These are phyloP conservation scores for Lophius piscatorius DNA, from an alignment of 2,113 vertebrate species.

Conservation along the genomic window DNA sequence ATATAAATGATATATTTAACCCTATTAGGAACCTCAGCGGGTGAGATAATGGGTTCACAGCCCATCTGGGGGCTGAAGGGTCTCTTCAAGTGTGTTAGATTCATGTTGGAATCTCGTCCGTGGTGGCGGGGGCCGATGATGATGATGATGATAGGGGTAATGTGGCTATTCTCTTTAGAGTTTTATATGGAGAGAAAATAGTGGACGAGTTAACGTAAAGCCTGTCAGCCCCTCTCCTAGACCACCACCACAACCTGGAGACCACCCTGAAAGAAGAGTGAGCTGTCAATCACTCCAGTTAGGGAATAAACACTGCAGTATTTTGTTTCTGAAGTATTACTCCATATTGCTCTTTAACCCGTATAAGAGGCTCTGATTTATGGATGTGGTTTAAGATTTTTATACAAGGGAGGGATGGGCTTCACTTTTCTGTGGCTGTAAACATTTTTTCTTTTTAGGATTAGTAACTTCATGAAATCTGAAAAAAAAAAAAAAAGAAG, in stretches of 20 bases:
- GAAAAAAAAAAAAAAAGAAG: no score
- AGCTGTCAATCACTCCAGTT: constrained; percentile 72
- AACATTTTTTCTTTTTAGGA: not conserved
- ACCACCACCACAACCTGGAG: constrained; percentile 26
- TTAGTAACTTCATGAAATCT: no score
- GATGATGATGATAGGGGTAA: constrained; percentile 38
- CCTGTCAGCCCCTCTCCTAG: constrained; percentile 23
- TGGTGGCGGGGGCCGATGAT: constrained; percentile 43
- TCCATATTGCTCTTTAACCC: constrained; percentile 21
- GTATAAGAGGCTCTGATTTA: constrained; percentile 9
- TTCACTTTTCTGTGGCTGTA: constrained; percentile 15
- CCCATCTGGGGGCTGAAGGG: constrained; percentile 15
- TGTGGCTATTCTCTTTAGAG: constrained; percentile 55
- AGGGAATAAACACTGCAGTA: constrained; percentile 40
- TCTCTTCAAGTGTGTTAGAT: constrained; percentile 36
- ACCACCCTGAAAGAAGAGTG: constrained; percentile 74
- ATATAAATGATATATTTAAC: not conserved
- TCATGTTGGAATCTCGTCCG: no score
- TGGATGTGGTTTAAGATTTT: constrained; percentile 2
- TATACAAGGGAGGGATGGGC: not conserved
- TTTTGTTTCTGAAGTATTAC: constrained; percentile 42
- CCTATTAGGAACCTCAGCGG: not conserved
- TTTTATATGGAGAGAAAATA: constrained; percentile 41
- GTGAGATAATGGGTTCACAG: not conserved
- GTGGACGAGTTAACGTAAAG: constrained; percentile 32